A percentile compares a stretch with the other conserved stretches of the same genome.
These are phyloP conservation scores for Astropecten irregularis DNA, from an alignment of 53 echinoderm and acorn worm genomes.

Conservation along the genomic window DNA sequence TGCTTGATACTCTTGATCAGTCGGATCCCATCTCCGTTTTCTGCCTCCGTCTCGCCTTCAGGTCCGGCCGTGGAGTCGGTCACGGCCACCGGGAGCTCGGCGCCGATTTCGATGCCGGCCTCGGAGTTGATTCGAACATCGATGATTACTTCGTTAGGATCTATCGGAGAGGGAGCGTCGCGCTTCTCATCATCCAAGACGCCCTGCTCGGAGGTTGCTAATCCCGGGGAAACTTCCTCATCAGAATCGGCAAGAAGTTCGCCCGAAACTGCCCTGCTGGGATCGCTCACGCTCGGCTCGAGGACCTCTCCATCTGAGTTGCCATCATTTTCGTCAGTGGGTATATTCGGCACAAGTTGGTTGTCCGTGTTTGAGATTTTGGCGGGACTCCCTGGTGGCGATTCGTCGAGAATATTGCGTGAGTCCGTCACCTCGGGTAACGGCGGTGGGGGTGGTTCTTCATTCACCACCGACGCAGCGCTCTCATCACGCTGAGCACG, in stretches of 20 bases:
- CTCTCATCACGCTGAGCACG: neutral
- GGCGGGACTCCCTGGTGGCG: slow-evolving; percentile 1
- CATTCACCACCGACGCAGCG: neutral
- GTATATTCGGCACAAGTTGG: neutral
- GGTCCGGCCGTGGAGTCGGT: neutral
- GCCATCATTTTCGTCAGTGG: neutral
- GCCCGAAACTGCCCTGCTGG: no score
- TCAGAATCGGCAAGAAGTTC: neutral
- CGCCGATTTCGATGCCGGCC: slow-evolving; percentile 23
- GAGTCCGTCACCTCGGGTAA: slow-evolving; percentile 8
- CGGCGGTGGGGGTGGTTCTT: slow-evolving; percentile 5
- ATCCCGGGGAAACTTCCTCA: neutral
- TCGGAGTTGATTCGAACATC: slow-evolving; percentile 23
- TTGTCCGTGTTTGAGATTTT: neutral
- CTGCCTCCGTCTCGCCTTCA: neutral
- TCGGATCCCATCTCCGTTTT: neutral
- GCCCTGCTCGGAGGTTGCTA: neutral
- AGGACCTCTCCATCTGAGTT: neutral
- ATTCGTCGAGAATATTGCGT: neutral
- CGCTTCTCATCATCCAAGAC: neutral
- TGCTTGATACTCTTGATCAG: neutral
- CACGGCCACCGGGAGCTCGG: slow-evolving; percentile 1
- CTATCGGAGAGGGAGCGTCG: neutral
- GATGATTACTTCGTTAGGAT: neutral
- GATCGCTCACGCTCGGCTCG: neutral